Evolutionary conservation across 2,797 vertebrate genomes (phyloP).

Genomic region (Pseudochirops cupreus): DNA sequence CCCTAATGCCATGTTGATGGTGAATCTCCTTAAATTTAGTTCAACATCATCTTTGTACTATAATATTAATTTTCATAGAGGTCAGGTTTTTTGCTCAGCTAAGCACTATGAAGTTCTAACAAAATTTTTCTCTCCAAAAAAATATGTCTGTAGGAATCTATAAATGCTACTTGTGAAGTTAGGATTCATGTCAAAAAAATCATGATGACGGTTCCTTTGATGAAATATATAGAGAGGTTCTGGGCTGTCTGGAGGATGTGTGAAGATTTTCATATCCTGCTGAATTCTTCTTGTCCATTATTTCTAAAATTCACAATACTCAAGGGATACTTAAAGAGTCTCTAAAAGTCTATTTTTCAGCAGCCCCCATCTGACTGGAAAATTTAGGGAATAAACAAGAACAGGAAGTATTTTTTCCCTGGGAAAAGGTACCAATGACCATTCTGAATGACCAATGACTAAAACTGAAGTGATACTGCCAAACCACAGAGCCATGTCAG

Average conservation of each 20-base stretch:
- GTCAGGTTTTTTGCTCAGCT: neutral
- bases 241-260: neutral
- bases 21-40: neutral
- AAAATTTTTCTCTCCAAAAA: neutral
- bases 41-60: neutral
- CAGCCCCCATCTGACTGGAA: neutral
- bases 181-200: neutral
- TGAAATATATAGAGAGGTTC: neutral
- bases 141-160: neutral
- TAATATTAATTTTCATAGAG: neutral
- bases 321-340: conserved; percentile 16
- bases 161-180: neutral
- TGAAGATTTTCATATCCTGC: neutral
- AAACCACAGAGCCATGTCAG: accelerated
- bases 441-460: too few species aligned
- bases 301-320: conserved; percentile 26
- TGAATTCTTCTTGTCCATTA: neutral
- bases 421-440: neutral
- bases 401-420: conserved; percentile 39
- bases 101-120: neutral
- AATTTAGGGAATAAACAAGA: conserved; percentile 11
- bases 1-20: neutral
- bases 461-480: accelerated
- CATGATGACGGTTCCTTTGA: neutral
- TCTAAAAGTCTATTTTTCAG: neutral